Evolutionary conservation across 2,113 vertebrate species (phyloP).

Genomic region (Trogon melanurus): DNA sequence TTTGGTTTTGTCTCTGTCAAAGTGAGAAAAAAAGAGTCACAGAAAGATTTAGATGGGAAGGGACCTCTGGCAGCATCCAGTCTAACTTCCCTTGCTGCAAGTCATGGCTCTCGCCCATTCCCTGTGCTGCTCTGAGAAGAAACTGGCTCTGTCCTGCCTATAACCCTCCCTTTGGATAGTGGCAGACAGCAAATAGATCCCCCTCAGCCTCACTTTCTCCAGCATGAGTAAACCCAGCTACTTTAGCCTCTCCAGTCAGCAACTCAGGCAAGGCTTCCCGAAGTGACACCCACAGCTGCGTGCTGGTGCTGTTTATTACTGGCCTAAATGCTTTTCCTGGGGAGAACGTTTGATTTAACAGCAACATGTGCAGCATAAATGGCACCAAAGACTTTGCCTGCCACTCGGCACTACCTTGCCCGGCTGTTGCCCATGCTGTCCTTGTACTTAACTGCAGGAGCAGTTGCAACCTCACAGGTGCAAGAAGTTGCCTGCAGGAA

Average conservation of each 20-base stretch:
- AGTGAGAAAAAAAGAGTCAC: neutral
- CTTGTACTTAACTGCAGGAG: rapidly evolving
- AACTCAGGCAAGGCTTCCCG: neutral
- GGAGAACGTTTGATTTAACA: neutral
- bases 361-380: neutral
- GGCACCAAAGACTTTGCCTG: neutral
- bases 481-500: neutral
- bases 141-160: neutral
- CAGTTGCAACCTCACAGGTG: neutral
- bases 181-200: neutral
- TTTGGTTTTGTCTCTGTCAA: neutral
- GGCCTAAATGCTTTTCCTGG: neutral
- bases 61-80: neutral
- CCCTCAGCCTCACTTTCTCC: neutral
- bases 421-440: neutral
- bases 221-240: neutral
- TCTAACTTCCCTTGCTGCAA: neutral
- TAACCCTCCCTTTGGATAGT: neutral
- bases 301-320: neutral
- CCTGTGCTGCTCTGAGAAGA: neutral
- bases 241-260: neutral
- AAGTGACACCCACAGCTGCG: neutral
- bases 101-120: neutral
- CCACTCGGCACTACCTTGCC: neutral
- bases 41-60: neutral